Conservation (phyloP, 2,888 invertebrate genomes). For the Melieria picta region DNA sequence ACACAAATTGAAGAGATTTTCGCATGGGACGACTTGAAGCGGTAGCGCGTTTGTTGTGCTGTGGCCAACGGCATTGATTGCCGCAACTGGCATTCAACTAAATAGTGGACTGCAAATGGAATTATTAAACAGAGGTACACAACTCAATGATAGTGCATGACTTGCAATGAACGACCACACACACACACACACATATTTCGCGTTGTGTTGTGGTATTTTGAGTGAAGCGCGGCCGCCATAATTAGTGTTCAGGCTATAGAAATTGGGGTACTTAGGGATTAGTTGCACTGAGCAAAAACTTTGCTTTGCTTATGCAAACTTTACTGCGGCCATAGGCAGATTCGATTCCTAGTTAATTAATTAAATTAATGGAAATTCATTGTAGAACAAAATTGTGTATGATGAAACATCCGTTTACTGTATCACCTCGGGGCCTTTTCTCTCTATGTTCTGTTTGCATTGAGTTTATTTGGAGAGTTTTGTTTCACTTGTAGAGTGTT, state of each 20-base stretch:
- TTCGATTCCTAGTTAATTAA: background rate
- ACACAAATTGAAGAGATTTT: background rate
- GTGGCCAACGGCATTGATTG: background rate
- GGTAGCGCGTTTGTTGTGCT: background rate
- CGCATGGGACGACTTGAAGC: background rate
- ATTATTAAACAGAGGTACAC: constrained; percentile 2
- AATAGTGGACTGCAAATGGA: background rate
- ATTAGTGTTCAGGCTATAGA: background rate
- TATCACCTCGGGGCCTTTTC: background rate
- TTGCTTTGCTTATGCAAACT: background rate
- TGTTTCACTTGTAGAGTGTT: no score
- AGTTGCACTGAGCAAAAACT: constrained; percentile 11
- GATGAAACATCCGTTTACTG: background rate
- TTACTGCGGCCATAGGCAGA: background rate
- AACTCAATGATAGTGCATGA: constrained; percentile 27
- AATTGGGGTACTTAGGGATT: constrained; percentile 16
- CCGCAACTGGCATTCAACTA: background rate
- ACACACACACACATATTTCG: background rate
- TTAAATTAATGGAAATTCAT: background rate
- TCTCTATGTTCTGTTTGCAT: no score
- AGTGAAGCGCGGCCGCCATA: background rate
- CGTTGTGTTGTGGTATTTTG: background rate
- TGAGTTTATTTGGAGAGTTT: no score
- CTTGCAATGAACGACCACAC: constrained; percentile 10
- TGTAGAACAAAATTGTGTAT: background rate